phyloP scores from a whole-genome alignment of 2,888 invertebrate genomes.

The Mallateleia sp. region DNA sequence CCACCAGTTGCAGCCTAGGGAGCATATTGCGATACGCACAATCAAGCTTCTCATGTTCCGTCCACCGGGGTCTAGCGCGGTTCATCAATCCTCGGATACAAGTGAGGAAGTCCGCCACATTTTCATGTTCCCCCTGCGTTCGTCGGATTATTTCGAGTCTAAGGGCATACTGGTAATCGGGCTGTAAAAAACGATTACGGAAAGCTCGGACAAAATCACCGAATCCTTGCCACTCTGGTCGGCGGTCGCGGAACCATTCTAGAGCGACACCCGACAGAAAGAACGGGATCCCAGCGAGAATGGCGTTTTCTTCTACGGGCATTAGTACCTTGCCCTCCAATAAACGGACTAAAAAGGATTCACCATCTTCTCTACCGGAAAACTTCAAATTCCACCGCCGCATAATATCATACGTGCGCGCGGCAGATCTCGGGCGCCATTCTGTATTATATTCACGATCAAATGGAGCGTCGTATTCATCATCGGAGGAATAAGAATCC shows the following conservation, averaged over 20 bases:
- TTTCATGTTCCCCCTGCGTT: background rate
- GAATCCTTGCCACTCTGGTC: background rate
- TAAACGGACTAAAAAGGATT: conserved; percentile 15
- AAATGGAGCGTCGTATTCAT: no score
- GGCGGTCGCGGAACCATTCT: conserved; percentile 24
- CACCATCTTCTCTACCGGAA: conserved; percentile 31
- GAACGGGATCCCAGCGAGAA: conserved; percentile 26
- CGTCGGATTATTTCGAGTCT: background rate
- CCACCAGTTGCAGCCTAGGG: background rate
- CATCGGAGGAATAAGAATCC: no score
- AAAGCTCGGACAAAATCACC: background rate
- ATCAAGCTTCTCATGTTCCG: background rate
- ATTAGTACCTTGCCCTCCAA: conserved; percentile 15
- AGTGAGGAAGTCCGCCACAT: background rate
- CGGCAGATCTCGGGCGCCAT: no score
- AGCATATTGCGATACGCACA: background rate
- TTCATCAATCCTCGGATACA: background rate
- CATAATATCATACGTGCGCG: conserved; percentile 25
- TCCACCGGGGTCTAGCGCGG: background rate
- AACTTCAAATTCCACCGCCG: conserved; percentile 44
- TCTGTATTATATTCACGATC: no score
- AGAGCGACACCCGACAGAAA: conserved; percentile 29
- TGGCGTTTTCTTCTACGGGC: background rate
- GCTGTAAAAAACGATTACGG: background rate
- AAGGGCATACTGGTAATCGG: background rate